Evolutionary conservation across 1,140 invertebrate genomes (phyloP), one percentile per base, ranked within the genome.

Genomic region (Coenobita brevimanus): DNA sequence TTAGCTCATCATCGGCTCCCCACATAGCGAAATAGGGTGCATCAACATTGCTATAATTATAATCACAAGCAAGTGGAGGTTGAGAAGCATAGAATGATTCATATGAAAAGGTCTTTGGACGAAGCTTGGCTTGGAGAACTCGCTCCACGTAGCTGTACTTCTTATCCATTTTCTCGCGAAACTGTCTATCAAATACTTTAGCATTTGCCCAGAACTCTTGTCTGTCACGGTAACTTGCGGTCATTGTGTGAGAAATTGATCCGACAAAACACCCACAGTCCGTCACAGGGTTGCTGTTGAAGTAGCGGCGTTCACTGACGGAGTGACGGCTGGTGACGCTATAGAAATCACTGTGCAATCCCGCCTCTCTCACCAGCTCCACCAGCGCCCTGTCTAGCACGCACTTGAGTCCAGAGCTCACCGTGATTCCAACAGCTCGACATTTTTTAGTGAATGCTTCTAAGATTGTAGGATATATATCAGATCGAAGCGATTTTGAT

Each of bases 321-420:
- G 81, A 2, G 3, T 83, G 64, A 10, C 43, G 43, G 30, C 67
- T 83, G 46, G 27, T 71, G 15, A 83, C 10, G 38, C 33, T 73
- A 30, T 57, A 38, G 0, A 2, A 27, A 15, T 83, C 81, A 0
- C 30, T 15, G 1, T 6, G 27, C 17, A 83, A 2, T 0, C 81
- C 81, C 0, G 67, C 81, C 43, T 83, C 81, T 33, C 43, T 30
- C 67, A 73, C 81, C 3, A 83, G 81, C 21, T 73, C 81, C 3
- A 73, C 67, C 43, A 83, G 41, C 13, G 81, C 81, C 4, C 62
- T 71, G 81, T 83, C 71, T 6, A 83, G 30, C 27, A 54, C 43
- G 6, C 27, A 24, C 3, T 33, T 24, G 4, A 83, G 33, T 15
- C 67, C 81, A 0, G 81, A 83, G 43, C 73, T 83, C 1, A 83